Evolutionary conservation across 2,113 vertebrate species (phyloP), one percentile per base, ranked within the genome.

Genomic region (Poeciliopsis retropinna): DNA sequence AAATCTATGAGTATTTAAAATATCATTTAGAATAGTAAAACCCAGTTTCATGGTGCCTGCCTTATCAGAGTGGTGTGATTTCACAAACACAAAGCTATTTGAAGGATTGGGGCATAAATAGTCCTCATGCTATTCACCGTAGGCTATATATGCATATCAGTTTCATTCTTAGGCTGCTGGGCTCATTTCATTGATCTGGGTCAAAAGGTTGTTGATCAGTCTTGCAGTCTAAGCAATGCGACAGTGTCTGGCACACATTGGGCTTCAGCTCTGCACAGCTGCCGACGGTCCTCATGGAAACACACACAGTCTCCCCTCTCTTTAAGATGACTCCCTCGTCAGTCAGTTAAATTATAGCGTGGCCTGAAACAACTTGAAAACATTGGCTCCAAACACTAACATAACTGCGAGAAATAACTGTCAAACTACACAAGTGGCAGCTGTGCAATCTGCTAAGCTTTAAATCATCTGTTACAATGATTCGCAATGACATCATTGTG

Each of bases 231-330:
- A 78, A 68, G 91, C 89, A 84, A 88, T 90, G 89, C 87, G 86
- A 86, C 85, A 87, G 78, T 85, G 92, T 88, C 89, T 91, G 87
- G 79, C 84, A 80, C 90, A 89, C 89, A 83, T 87, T 84, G 74
- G n/a, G 84, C 79, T 67, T 79, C 75, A 14, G 76, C 72, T 91
- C 82, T 29, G 22, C 89, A 88, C 91, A 93, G 93, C 92, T 94
- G 92, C 89, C 80, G 84, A 85, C 73, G 68, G 94, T 94, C 64
- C 88, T 65, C 93, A 93, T 94, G 89, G 93, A 91, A 93, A 94
- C 93, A 87, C 89, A 84, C 84, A 72, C 85, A 88, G 85, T 87
- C 77, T 76, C 80, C 9, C 69, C 75, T 88, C 76, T 88, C 76
- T 73, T 79, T 28, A 73, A 85, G 82, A 87, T 86, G 85, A 79